Evolutionary conservation across 2,797 vertebrate species (phyloP).

Genomic region (Sebastes ruberrimus): DNA sequence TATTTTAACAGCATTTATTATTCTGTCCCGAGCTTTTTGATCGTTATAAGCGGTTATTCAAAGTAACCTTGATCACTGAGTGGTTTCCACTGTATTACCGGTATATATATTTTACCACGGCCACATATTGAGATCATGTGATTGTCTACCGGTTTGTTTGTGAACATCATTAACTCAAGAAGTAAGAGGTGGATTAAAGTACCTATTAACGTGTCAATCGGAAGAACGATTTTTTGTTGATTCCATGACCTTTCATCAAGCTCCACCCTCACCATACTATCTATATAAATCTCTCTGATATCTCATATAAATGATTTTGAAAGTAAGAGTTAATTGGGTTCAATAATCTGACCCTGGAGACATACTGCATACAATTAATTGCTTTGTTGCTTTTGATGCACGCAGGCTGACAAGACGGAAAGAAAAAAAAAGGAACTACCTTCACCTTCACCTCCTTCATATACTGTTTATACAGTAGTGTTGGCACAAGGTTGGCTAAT

Average conservation of each 20-base stretch:
- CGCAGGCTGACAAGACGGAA: background rate
- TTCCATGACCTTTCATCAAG: background rate
- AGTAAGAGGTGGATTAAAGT: background rate
- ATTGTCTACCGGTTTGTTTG: background rate
- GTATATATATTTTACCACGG: background rate
- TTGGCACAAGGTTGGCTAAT: background rate
- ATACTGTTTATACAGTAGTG: background rate
- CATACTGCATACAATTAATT: background rate
- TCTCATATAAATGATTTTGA: no score
- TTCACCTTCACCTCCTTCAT: background rate
- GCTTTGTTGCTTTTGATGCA: background rate
- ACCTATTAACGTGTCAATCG: background rate
- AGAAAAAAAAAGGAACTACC: background rate
- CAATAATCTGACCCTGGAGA: background rate
- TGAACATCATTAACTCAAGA: background rate
- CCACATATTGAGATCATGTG: background rate
- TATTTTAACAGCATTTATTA: no score
- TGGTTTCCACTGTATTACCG: no score
- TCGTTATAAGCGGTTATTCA: no score
- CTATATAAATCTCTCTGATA: background rate
- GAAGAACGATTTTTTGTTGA: background rate
- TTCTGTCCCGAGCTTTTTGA: no score
- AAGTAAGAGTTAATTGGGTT: background rate
- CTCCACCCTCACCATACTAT: background rate
- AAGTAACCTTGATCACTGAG: no score